These are phyloP conservation scores for Pseudopodoces humilis DNA, from an alignment of 2,113 vertebrate species.

Conservation along the genomic window DNA sequence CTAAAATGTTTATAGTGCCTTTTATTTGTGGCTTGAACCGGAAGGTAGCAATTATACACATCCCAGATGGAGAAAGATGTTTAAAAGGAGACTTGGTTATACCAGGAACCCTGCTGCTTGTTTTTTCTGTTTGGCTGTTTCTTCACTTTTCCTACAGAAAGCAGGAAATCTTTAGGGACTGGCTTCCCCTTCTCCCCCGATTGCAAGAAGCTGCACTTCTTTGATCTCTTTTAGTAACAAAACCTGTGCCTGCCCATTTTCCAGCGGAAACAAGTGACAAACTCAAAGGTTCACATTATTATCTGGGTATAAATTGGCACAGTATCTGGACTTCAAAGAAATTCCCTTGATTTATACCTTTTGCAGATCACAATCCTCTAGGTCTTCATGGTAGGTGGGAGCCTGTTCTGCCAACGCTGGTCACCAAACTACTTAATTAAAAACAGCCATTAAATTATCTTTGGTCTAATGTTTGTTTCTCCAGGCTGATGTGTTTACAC, in stretches of 20 bases:
- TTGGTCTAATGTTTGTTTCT: constrained; percentile 40
- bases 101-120: constrained; percentile 10
- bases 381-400: background rate
- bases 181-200: background rate
- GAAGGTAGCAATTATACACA: constrained; percentile 26
- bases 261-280: background rate
- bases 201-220: constrained; percentile 36
- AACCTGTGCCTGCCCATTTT: background rate
- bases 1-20: constrained; percentile 38
- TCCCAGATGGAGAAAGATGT: constrained; percentile 37
- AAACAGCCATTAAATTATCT: constrained; percentile 9
- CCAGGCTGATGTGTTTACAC: background rate
- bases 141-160: constrained; percentile 30
- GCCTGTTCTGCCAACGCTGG: background rate
- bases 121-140: constrained; percentile 27
- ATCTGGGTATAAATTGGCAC: background rate
- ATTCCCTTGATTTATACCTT: background rate
- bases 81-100: constrained; percentile 7
- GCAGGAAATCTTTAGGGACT: constrained; percentile 34
- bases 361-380: background rate
- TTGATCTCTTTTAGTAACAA: constrained; percentile 29
- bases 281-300: background rate
- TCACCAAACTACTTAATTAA: background rate
- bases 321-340: background rate
- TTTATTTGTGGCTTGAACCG: constrained; percentile 25